These are phyloP conservation scores for Brachyistius frenatus DNA, from an alignment of 2,113 vertebrate species.

Conservation along the genomic window DNA sequence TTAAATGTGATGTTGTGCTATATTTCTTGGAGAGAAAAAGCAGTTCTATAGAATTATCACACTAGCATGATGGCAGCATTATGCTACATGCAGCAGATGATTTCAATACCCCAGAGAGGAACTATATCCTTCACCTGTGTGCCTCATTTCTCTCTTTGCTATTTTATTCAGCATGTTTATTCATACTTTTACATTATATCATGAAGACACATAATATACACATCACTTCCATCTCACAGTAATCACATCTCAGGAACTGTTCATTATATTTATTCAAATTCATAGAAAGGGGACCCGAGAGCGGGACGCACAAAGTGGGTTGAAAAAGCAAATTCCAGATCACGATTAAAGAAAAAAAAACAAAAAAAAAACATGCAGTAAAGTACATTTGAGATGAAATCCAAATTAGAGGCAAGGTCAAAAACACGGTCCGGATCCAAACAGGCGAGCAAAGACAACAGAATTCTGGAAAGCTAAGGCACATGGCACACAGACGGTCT, in stretches of 20 bases:
- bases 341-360: too few relatives aligned
- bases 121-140: not conserved
- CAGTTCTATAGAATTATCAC: slow-evolving; percentile 9
- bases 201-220: too few relatives aligned
- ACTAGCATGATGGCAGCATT: slow-evolving; percentile 27
- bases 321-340: too few relatives aligned
- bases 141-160: not conserved
- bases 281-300: too few relatives aligned
- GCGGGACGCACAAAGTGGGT: too few relatives aligned
- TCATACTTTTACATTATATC: not conserved
- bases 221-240: not conserved
- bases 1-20: slow-evolving; percentile 35
- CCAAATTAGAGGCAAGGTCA: too few relatives aligned
- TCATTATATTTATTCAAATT: not conserved
- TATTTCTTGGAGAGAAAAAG: slow-evolving; percentile 29
- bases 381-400: too few relatives aligned
- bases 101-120: not conserved
- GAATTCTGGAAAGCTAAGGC: too few relatives aligned
- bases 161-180: not conserved
- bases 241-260: not conserved
- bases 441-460: too few relatives aligned
- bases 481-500: too few relatives aligned
- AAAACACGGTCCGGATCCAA: too few relatives aligned
- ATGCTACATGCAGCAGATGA: not conserved
- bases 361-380: too few relatives aligned